Conservation (phyloP, 1,140 invertebrate species). For the Lepidostoma basale region DNA sequence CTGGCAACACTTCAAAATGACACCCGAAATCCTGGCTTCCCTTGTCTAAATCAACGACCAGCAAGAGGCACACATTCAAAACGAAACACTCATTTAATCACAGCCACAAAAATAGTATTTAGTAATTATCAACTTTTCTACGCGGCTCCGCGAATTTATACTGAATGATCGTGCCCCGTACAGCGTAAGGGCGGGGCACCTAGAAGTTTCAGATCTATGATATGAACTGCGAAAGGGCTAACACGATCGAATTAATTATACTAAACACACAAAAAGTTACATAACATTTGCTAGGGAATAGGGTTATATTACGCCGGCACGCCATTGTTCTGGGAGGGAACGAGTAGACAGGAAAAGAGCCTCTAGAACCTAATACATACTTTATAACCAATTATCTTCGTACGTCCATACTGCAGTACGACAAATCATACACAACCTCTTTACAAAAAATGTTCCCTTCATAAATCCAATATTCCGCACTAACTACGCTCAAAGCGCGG, state of each 20-base stretch:
- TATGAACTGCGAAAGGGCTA: constrained; percentile 11
- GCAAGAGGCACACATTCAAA: not conserved
- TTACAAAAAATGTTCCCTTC: too few relatives aligned
- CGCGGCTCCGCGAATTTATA: not conserved
- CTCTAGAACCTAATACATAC: too few relatives aligned
- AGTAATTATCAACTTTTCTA: not conserved
- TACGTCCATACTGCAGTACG: too few relatives aligned
- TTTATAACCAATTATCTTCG: too few relatives aligned
- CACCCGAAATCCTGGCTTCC: constrained; percentile 12
- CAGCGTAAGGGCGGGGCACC: constrained; percentile 16
- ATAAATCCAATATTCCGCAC: too few relatives aligned
- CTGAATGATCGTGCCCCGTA: constrained; percentile 4
- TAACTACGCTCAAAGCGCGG: too few relatives aligned
- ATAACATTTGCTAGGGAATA: constrained; percentile 10
- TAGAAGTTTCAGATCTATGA: constrained; percentile 23
- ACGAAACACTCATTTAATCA: not conserved
- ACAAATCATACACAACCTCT: too few relatives aligned
- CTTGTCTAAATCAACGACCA: not conserved
- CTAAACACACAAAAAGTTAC: constrained; percentile 28
- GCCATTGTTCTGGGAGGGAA: not conserved
- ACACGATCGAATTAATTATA: constrained; percentile 27
- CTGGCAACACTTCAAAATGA: constrained; percentile 27
- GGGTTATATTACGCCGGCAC: constrained; percentile 12
- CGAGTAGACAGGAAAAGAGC: not conserved
- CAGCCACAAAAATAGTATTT: too few relatives aligned